Evolutionary conservation across 2,888 invertebrate genomes (phyloP).

Genomic region (Glyphotaelius pellucidus): DNA sequence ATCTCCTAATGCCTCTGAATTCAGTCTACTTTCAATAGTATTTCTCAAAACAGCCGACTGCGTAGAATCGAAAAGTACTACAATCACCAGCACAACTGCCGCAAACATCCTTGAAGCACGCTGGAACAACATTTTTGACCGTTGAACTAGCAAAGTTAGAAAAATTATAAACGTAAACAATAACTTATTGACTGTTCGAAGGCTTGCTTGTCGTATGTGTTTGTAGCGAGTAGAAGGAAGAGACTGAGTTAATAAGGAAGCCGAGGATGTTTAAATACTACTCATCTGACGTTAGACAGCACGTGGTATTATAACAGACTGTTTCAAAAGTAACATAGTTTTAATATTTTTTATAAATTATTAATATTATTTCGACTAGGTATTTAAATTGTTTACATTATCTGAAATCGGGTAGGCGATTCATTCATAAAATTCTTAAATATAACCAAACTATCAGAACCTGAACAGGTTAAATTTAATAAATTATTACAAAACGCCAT

Average conservation of each 20-base stretch:
- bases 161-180: neutral
- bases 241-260: neutral
- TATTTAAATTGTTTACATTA: too few species aligned
- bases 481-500: too few species aligned
- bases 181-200: neutral
- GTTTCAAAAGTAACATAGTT: neutral
- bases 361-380: neutral
- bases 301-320: neutral
- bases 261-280: neutral
- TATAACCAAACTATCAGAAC: too few species aligned
- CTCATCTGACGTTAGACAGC: neutral
- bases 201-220: neutral
- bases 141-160: neutral
- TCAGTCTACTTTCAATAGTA: neutral
- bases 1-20: too few species aligned
- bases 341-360: neutral
- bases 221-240: neutral
- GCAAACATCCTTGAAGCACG: neutral
- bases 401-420: too few species aligned
- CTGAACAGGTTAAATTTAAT: too few species aligned
- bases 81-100: neutral
- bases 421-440: too few species aligned
- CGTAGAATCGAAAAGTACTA: neutral
- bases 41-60: neutral
- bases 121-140: neutral